Conservation (phyloP, 2,888 invertebrate genomes). For the Stomorhina lunata region DNA sequence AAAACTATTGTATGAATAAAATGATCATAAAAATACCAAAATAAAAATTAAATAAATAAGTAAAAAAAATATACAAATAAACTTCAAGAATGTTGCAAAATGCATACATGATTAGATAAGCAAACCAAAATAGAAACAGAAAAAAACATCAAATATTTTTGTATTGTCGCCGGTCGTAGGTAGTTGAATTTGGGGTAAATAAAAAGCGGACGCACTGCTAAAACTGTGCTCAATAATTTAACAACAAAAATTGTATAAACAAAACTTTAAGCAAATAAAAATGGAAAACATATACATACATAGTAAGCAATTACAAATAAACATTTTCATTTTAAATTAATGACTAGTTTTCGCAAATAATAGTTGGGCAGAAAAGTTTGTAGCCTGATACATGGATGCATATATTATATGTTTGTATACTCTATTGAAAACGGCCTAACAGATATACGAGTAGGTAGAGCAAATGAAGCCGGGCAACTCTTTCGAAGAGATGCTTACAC, state of each 20-base stretch:
- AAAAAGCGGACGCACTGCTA: not conserved
- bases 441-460: too few species aligned
- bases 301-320: not conserved
- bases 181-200: not conserved
- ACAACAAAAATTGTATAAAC: not conserved
- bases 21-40: not conserved
- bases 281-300: not conserved
- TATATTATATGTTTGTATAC: not conserved
- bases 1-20: too few species aligned
- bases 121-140: conserved; percentile 39
- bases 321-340: too few species aligned
- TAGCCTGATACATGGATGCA: not conserved
- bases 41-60: not conserved
- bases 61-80: not conserved
- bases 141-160: conserved; percentile 22
- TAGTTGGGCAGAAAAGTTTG: not conserved
- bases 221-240: not conserved
- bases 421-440: too few species aligned
- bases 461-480: too few species aligned
- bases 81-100: conserved; percentile 5
- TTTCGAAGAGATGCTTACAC: too few species aligned
- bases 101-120: conserved; percentile 27
- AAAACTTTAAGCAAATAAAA: not conserved
- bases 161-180: not conserved
- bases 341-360: too few species aligned